Evolutionary conservation across 1,140 invertebrate species (phyloP), one percentile per base, ranked within the genome.

Genomic region (Pseudomyrmex sp.): DNA sequence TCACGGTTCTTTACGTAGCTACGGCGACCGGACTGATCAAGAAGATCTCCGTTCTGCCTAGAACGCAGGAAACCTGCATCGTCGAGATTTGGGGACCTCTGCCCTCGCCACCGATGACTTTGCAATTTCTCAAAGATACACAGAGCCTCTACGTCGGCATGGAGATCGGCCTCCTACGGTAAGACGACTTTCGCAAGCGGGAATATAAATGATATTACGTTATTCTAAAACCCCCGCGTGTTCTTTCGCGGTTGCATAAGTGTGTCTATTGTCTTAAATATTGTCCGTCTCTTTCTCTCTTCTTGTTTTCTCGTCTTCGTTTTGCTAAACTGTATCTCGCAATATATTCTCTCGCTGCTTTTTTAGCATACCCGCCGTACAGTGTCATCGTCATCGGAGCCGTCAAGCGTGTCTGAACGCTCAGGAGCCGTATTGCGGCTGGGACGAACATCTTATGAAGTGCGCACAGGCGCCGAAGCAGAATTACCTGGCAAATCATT

Each of bases 371-470:
- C 96, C 97, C 1, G 96, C 97, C 0, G 95, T 97, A 65, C 97
- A 98, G 68, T 99, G 98, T 91, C 94, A 94, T 26, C 95, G 97
- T 2, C 97, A 98, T 93, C 94, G 94, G 18, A 96, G 95, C 1
- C 95, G 96, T 54, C 93, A 96, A 2, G 95, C 96, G 1, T 99
- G 98, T 92, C 89, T 98, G 20, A 96, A 97, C 88, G 97, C 98
- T 0, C 97, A 97, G 94, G 98, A 99, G 93, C 98, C 98, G 0
- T 98, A 99, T 92, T 99, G 98, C 93, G 98, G 98, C 0, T 99
- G 98, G 98, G 97, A 99, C 92, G 96, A 97, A 74, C 94, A 96
- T 3, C 93, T 95, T 5, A 96, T 97, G 69, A 92, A 94, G 10
- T 99, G 98, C 90, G 96, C 96, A 0, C 94, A 96, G 0, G 95